A percentile compares a stretch with the other conserved stretches of the same genome.
phyloP scores from a whole-genome alignment of 2,888 invertebrate genomes.

The Thymelicus sylvestris region DNA sequence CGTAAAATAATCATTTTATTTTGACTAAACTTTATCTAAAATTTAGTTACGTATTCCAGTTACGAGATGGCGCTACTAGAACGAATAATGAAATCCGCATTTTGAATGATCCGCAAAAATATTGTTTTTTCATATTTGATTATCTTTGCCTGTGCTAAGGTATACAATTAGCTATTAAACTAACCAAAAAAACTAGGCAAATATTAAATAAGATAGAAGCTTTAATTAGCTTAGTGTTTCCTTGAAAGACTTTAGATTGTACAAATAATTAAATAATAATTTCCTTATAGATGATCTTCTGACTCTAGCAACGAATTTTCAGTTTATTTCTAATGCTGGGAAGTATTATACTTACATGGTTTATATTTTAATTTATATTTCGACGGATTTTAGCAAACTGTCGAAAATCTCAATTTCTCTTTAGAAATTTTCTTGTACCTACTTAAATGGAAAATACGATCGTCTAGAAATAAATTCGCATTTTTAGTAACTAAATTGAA shows the following conservation, averaged over 20 bases:
- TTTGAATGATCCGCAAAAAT: conserved; percentile 14
- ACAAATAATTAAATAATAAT: conserved; percentile 57
- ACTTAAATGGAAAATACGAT: too few species aligned
- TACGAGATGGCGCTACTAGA: conserved; percentile 6
- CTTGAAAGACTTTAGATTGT: conserved; percentile 79
- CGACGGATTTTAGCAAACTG: too few species aligned
- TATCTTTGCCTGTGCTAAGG: conserved; percentile 8
- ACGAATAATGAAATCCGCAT: conserved; percentile 1
- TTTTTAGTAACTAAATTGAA: not conserved
- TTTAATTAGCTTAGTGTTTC: conserved; percentile 82
- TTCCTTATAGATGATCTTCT: conserved; percentile 42
- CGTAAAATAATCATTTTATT: too few species aligned
- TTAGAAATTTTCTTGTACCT: too few species aligned
- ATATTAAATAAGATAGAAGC: conserved; percentile 72
- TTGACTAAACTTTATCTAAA: not conserved
- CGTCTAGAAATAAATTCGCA: too few species aligned
- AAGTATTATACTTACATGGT: not conserved
- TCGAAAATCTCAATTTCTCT: too few species aligned
- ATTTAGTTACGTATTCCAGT: not conserved
- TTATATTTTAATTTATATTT: conserved; percentile 26
- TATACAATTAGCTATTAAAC: conserved; percentile 1
- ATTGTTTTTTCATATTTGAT: not conserved
- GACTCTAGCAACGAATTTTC: conserved; percentile 42
- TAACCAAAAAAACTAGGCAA: conserved; percentile 47
- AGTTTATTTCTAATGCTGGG: not conserved